Base-by-base conservation (phyloP, 2,113 vertebrate species). In the Prochilodus magdalenae region DNA sequence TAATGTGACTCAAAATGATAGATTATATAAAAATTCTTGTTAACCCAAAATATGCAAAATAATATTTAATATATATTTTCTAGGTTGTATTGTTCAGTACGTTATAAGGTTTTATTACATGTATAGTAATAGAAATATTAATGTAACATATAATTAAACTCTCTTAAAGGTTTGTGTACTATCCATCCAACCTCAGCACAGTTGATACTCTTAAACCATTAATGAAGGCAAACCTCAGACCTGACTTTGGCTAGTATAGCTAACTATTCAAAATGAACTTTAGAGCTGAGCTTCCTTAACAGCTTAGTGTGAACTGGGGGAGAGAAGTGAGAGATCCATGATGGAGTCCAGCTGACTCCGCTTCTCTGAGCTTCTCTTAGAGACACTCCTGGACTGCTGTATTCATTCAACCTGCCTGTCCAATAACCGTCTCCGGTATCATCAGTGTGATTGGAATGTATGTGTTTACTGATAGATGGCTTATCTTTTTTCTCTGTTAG, bases 381-480 rank as follows among this genome's bases (percentile, higher is more conserved):
- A 18, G 24, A 33, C 6, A n/a, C 29, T 33, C 40, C 26, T 4
- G 26, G 22, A 36, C 29, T 47, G 12, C 33, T 7, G 4, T 6
- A 36, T 53, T 63, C 29, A 53, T 40, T 36, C 5, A 36, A 13
- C 0, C 26, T 62, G 27, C 26, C 40, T 62, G 33, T 47, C 18
- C 67, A 55, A 47, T 30, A 49, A 60, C 4, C 3, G 22, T 66
- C 71, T 53, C 51, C 18, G 49, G 71, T 76, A 22, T 53, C 53
- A 71, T 16, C 20, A 16, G 33, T 60, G 73, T 57, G 55, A 44
- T 30, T 75, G 65, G 27, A 47, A 47, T 49, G 33, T 59, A 40
- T 59, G 44, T 73, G 51, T 59, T 33, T 75, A 63, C 15, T 75
- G 20, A 74, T 72, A 71, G 47, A 78, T 60, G 71, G 65, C 72